Evolutionary conservation across 2,888 invertebrate genomes (phyloP).

Genomic region (Cynaeus angustus): DNA sequence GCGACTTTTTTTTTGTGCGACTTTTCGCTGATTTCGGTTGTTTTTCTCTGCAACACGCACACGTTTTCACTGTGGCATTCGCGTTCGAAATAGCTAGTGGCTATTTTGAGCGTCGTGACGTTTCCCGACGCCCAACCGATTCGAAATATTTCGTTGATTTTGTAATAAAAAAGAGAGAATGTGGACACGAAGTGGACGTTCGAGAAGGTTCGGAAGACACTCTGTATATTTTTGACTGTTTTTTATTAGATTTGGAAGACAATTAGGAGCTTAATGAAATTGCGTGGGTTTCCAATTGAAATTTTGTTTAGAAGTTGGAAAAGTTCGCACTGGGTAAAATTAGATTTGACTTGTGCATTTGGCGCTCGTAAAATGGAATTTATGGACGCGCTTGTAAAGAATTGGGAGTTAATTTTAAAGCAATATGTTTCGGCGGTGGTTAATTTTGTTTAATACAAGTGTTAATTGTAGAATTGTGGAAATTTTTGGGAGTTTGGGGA

Average conservation of each 20-base stretch:
- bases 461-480: no score
- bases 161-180: conserved; percentile 37
- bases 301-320: no score
- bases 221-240: not conserved
- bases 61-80: conserved; percentile 60
- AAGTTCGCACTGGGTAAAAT: no score
- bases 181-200: conserved; percentile 8
- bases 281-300: no score
- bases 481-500: no score
- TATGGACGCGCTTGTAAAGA: no score
- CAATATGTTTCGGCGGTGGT: no score
- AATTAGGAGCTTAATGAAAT: no score
- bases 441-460: no score
- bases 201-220: conserved; percentile 8
- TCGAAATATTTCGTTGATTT: conserved; percentile 55
- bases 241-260: not conserved
- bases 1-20: conserved; percentile 17
- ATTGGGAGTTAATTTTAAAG: no score
- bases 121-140: conserved; percentile 52
- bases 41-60: conserved; percentile 51
- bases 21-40: conserved; percentile 44
- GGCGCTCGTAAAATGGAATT: no score
- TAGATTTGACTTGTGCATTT: no score
- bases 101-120: conserved; percentile 58
- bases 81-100: conserved; percentile 61